Evolutionary conservation across 2,888 invertebrate species (phyloP), one percentile per base, ranked within the genome.

Genomic region (Ceraclea dissimilis): DNA sequence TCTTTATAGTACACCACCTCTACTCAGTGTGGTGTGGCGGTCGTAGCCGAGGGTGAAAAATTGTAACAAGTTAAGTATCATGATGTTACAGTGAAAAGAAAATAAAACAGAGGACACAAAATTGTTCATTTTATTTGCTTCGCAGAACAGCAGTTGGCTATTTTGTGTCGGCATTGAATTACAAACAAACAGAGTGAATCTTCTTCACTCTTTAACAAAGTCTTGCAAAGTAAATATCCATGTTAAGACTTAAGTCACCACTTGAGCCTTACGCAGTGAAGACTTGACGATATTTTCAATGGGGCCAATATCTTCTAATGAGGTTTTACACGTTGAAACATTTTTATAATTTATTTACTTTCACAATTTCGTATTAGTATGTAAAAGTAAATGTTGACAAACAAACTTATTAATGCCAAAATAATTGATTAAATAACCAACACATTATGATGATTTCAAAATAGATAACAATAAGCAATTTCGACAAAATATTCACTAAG

Each of bases 151-250:
- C 34, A 11, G 19, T 54, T 22, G 19, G 22, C 54, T 46, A 51
- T 34, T 51, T 59, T 53, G 58, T 54, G 58, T 54, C 59, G 57
- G 47, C 57, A 55, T 61, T 54, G 57, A 48, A 52, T 56, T 56
- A 54, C 61, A 56, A 54, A 52, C 57, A 59, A 55, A 52, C 54
- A 57, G 54, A 58, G 57, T 49, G 54, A 49, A 31, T 49, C 54
- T 49, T 26, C 51, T 43, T 31, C 48, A 31, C 49, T 52, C 60
- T 48, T 60, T 54, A 39, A 52, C 61, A 56, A 59, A 61, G 56
- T 59, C 57, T 53, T 51, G 56, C 58, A 61, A 61, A 62, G 62
- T 62, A 62, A 62, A 62, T 62, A 62, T 60, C 62, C 62, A 56
- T 62, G 62, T 62, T 56, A 62, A 54, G 62, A 56, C 58, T 60